Conservation (phyloP, 1,140 invertebrate genomes). For the Zaprionus vittiger region DNA sequence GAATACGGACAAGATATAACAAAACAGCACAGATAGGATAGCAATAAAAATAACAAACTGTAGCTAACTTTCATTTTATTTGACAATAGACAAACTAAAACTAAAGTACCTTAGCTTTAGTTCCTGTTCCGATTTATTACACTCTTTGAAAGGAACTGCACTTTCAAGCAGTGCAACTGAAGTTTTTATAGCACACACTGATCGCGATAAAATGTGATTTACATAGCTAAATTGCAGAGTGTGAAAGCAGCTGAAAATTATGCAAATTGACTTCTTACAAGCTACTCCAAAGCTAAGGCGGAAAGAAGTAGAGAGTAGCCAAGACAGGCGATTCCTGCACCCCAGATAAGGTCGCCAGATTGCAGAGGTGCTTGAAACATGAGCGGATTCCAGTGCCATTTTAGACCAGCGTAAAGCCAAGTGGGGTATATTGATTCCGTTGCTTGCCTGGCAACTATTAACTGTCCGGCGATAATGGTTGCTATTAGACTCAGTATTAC, state of each 20-base stretch:
- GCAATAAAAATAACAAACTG: not conserved
- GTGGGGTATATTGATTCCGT: not conserved
- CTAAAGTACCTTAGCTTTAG: not conserved
- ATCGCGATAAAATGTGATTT: conserved; percentile 43
- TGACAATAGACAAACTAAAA: not conserved
- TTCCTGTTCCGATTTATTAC: conserved; percentile 2
- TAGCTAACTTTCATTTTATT: not conserved
- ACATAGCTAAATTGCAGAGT: conserved; percentile 37
- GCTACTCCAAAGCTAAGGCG: conserved; percentile 16
- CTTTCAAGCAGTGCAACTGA: conserved; percentile 29
- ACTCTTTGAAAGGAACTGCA: conserved; percentile 28
- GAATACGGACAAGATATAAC: not conserved
- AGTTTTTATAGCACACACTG: conserved; percentile 35
- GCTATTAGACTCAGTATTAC: not conserved
- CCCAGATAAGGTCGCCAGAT: conserved; percentile 37
- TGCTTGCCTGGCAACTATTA: not conserved
- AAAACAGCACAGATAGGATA: no score
- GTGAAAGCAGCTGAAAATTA: conserved; percentile 34
- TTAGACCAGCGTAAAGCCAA: no score
- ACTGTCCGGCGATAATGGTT: not conserved
- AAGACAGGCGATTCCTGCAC: conserved; percentile 24
- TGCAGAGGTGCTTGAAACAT: conserved; percentile 18
- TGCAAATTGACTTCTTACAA: conserved; percentile 35
- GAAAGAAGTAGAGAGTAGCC: conserved; percentile 18
- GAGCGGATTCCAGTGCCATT: conserved; percentile 1